Base-by-base conservation (phyloP, 2,797 vertebrate genomes). In the Micromesistius poutassou region DNA sequence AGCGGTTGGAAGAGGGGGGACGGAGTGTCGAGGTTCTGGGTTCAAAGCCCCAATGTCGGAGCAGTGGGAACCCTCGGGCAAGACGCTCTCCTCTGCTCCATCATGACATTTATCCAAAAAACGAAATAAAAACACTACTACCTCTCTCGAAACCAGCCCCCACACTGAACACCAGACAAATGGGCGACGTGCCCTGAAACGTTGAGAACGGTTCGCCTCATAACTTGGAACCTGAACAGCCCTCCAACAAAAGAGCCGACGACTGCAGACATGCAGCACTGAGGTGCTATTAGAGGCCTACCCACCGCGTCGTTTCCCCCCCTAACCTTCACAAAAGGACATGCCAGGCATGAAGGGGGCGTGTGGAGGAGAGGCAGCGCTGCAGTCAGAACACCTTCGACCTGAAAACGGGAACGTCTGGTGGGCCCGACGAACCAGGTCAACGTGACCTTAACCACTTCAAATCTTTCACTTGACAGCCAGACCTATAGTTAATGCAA, bases 401-500 rank as follows among this genome's bases (percentile, higher is more conserved):
- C 31, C 31, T 62, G 55, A 30, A 75, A 76, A 78, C 78, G 75
- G 87, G 72, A 80, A 79, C 77, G 46, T 78, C 62, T 38, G 84
- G 78, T 71, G 75, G 76, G 42, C 77, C 46, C 66, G 50, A 33
- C 71, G 77, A 76, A 84, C 84, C 72, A 73, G 87, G 87, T 90
- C 89, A 88, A 42, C 8, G 0, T 84, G 84, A 90, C 87, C 87
- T 70, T n/a, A 10, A 73, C 30, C 77, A 25, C 78, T 22, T 76
- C 72, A 73, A 87, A 87, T 80, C 79, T 81, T 83, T 76, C 77
- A 78, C 73, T 70, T 84, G 83, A 88, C 84, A 86, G 85, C 50
- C 13, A 70, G 86, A 75, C 40, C 77, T 84, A 81, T 40, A 80
- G 88, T 84, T 88, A 88, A 90, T 83, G 80, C 82, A 85, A 86